Base-by-base conservation (phyloP, 2,888 invertebrate genomes). In the Steromphala cineraria region DNA sequence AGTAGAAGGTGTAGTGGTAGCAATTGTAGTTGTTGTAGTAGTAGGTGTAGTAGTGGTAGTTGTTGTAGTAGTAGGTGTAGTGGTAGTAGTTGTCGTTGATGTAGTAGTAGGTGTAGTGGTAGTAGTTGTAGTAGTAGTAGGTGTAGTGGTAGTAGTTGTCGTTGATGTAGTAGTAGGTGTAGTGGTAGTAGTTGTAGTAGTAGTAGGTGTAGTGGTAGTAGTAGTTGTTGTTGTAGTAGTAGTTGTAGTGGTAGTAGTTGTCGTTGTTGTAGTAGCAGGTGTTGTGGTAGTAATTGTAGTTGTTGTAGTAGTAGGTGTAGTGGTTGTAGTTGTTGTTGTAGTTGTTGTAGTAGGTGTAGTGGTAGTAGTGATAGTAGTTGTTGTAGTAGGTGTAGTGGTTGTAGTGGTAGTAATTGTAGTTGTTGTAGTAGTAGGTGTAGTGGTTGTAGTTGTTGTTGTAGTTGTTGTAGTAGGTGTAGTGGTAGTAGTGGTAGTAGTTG, bases 91-190 rank as follows among this genome's bases (percentile, higher is more conserved):
- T n/a, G n/a, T n/a, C n/a, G n/a, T n/a, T n/a, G n/a, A n/a, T 5
- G 56, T 56, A 56, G 46, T 1, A 46, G 24, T 5, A n/a, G 62
- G n/a, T 3, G 46, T 46, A 53, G 40, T 0, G 31, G 56, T 17
- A 56, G 56, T 62, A 52, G 75, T 75, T 53, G 56, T 75, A n/a
- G 75, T 75, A 53, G 55, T 56, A 36, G 40, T 36, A 5, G 75
- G 52, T 74, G 36, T 56, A 80, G 75, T 75, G 55, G 74, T 31
- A 17, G 80, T 75, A 53, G 55, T 53, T 55, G 80, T 75, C 53
- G 46, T 67, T 24, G 67, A 67, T 24, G 46, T 80, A 19, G 75
- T 75, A 19, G 75, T 75, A 56, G 56, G 75, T 19, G 24, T 62
- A 8, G 46, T 55, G 2, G 56, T 75, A 21, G 55, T 56, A 55